Evolutionary conservation across 2,797 vertebrate genomes (phyloP).

Genomic region (Chiloscyllium punctatum): DNA sequence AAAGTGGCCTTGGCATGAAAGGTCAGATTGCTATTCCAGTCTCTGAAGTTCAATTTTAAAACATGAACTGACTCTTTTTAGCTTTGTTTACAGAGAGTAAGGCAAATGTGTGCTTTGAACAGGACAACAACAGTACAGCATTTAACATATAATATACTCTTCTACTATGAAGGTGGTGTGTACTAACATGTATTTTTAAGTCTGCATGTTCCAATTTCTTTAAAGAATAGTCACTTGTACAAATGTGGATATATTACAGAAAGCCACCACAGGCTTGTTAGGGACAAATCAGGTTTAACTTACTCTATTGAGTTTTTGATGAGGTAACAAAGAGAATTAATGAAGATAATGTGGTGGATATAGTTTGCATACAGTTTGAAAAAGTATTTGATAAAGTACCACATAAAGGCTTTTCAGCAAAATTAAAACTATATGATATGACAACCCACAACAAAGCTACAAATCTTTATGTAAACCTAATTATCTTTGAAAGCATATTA

Average conservation of each 20-base stretch:
- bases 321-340: not conserved
- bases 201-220: not conserved
- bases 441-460: no score
- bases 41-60: not conserved
- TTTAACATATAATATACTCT: not conserved
- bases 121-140: not conserved
- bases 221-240: not conserved
- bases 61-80: not conserved
- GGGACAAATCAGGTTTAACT: not conserved
- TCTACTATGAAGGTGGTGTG: not conserved
- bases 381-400: not conserved
- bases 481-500: no score
- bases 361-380: not conserved
- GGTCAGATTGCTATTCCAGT: not conserved
- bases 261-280: not conserved
- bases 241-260: not conserved
- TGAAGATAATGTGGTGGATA: not conserved
- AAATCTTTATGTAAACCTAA: no score
- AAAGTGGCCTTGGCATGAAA: not conserved
- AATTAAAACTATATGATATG: not conserved
- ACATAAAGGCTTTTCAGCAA: not conserved
- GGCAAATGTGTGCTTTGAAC: not conserved
- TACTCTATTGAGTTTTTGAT: not conserved
- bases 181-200: not conserved
- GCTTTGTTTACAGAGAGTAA: not conserved